Percentiles rank a stretch among this genome's conserved stretches.
Evolutionary conservation across 1,140 invertebrate genomes (phyloP).

Genomic region (Neoseiulus cucumeris): DNA sequence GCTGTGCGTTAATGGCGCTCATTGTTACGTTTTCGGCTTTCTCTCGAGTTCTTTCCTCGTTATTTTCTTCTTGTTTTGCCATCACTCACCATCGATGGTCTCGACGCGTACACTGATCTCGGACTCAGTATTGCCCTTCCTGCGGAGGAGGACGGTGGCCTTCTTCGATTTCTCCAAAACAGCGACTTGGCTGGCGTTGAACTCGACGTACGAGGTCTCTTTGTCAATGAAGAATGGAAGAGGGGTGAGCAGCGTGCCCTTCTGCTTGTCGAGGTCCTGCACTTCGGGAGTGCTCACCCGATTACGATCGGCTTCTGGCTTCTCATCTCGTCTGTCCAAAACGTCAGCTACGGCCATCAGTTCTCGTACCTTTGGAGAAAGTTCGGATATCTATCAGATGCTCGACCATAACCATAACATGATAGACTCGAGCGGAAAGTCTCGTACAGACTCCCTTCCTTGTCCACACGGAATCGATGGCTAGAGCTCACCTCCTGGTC

Average conservation of each 20-base stretch:
- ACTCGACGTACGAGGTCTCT: background rate
- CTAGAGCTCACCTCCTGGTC: background rate
- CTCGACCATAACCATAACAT: too few relatives aligned
- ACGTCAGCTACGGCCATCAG: background rate
- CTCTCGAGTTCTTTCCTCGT: too few relatives aligned
- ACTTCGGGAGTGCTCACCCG: background rate
- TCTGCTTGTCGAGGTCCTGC: background rate
- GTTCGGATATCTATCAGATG: too few relatives aligned
- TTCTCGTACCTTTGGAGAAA: background rate
- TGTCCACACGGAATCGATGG: background rate
- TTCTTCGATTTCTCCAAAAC: background rate
- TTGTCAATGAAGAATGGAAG: background rate
- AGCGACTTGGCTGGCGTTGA: conserved; percentile 8
- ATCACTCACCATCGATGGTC: conserved; percentile 1
- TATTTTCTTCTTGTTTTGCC: too few relatives aligned
- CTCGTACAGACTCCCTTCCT: too few relatives aligned
- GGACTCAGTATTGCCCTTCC: background rate
- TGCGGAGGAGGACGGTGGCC: background rate
- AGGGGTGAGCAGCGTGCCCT: background rate
- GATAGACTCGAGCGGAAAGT: too few relatives aligned
- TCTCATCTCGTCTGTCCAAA: background rate
- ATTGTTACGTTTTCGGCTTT: too few relatives aligned
- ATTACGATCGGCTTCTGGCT: background rate
- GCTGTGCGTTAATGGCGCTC: too few relatives aligned
- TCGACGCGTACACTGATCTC: background rate